These are phyloP conservation scores for Octodon degus DNA, from an alignment of 2,113 vertebrate species.

Conservation along the genomic window DNA sequence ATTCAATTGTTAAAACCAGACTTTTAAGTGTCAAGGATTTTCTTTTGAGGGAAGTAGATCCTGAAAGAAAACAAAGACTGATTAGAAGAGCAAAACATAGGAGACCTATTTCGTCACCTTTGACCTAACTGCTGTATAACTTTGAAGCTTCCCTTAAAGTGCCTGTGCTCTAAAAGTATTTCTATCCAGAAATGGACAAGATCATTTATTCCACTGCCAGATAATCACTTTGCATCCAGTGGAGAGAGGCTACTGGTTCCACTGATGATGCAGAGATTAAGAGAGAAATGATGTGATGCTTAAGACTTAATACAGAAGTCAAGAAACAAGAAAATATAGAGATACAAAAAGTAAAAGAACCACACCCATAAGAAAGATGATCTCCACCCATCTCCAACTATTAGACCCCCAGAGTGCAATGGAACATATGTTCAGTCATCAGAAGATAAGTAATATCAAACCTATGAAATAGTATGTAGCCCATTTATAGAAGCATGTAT, in stretches of 20 bases:
- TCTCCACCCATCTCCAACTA: neutral
- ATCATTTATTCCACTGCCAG: constrained; percentile 12
- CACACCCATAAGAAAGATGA: neutral
- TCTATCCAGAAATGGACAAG: neutral
- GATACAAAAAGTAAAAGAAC: neutral
- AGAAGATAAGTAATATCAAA: neutral
- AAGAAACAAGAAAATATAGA: neutral
- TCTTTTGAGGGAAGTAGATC: constrained; percentile 20
- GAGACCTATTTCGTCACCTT: neutral
- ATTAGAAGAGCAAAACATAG: constrained; percentile 32
- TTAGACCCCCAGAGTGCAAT: neutral
- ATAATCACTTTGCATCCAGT: neutral
- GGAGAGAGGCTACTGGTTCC: neutral
- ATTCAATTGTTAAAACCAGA: neutral
- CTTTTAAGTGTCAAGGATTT: constrained; percentile 17
- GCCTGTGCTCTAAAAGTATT: neutral
- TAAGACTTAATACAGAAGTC: neutral
- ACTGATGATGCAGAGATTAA: neutral
- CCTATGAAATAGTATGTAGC: neutral
- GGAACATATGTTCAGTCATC: neutral
- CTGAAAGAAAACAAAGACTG: constrained; percentile 25
- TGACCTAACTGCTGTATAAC: neutral
- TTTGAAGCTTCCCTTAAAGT: constrained; percentile 5
- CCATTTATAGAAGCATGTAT: neutral
- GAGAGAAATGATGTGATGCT: neutral